These are phyloP conservation scores for Bombus soroeensis DNA, from an alignment of 1,140 invertebrate species.

Conservation along the genomic window DNA sequence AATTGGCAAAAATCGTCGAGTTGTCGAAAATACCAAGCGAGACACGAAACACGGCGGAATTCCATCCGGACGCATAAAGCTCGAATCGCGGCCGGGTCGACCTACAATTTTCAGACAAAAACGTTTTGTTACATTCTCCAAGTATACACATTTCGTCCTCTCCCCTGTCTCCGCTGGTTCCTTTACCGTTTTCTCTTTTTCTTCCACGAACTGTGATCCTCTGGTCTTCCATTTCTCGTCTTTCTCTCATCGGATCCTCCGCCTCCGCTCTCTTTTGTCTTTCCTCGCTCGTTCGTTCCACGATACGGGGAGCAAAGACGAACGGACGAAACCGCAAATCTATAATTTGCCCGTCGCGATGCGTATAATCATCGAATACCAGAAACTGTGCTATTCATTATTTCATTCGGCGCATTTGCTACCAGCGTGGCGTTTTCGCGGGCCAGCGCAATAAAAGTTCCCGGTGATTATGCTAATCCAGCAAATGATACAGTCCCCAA, in stretches of 20 bases:
- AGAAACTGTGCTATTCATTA: slow-evolving; percentile 83
- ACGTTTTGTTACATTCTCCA: slow-evolving; percentile 39
- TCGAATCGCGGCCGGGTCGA: slow-evolving; percentile 1
- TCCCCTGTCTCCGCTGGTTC: background rate
- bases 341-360: slow-evolving; percentile 81
- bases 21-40: background rate
- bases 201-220: background rate
- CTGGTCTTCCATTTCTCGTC: background rate
- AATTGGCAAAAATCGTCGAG: background rate
- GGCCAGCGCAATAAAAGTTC: slow-evolving; percentile 78
- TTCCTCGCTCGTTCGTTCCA: background rate
- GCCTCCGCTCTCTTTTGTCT: slow-evolving; percentile 32
- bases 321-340: slow-evolving; percentile 77
- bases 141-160: slow-evolving; percentile 4
- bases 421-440: slow-evolving; percentile 72
- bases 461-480: slow-evolving; percentile 82
- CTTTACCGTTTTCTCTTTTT: background rate
- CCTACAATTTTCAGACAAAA: slow-evolving; percentile 41
- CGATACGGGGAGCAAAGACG: slow-evolving; percentile 47
- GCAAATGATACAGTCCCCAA: slow-evolving; percentile 78
- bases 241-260: background rate
- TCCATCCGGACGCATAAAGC: slow-evolving; percentile 7
- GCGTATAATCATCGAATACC: slow-evolving; percentile 82
- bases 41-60: background rate
- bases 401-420: slow-evolving; percentile 82